Base-by-base conservation (phyloP, 2,888 invertebrate genomes). In the Steinernema hermaphroditum region DNA sequence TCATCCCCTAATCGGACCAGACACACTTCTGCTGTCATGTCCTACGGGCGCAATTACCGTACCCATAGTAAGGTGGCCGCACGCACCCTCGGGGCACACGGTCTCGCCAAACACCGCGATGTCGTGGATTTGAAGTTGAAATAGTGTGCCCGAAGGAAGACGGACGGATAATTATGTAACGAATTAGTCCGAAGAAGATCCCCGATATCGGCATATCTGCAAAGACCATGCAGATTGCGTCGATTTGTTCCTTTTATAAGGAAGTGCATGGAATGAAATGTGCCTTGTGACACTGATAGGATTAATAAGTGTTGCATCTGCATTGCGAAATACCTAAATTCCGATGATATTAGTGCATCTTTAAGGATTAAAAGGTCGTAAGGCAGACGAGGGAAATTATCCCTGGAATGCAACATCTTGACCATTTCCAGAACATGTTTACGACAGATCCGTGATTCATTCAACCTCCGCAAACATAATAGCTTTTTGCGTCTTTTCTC, bases 11-110 rank as follows among this genome's bases (percentile, higher is more conserved):
- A 62, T 62, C 62, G 32, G 62, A 62, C 29, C 2, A 62, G 62
- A 62, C 62, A 62, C 62, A 62, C 62, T 62, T 62, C n/a, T 62
- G 29, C 62, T 29, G 62, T 62, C 62, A 62, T 62, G 62, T 62
- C 32, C 29, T 32, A 62, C 62, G 32, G 34, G 34, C 62, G 62
- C 62, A 62, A 32, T 32, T 62, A 62, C 62, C 29, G 29, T 62
- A 34, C 54, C 24, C 27, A 24, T 16, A 14, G 62, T 16, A 27
- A 16, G 62, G 14, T 12, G 34, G 19, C 62, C 6, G 6, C 62
- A 54, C 54, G 54, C 27, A 27, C 54, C 27, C 54, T 24, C 27
- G 14, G 54, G 54, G 62, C 62, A 32, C 62, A 14, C 62, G 34
- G 32, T 14, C 62, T 24, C 9, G 62, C 16, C 46, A 62, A 27